A percentile compares a stretch with the other conserved stretches of the same genome.
These are phyloP conservation scores for Glomeris marginata DNA, from an alignment of 2,888 invertebrate species.

Conservation along the genomic window DNA sequence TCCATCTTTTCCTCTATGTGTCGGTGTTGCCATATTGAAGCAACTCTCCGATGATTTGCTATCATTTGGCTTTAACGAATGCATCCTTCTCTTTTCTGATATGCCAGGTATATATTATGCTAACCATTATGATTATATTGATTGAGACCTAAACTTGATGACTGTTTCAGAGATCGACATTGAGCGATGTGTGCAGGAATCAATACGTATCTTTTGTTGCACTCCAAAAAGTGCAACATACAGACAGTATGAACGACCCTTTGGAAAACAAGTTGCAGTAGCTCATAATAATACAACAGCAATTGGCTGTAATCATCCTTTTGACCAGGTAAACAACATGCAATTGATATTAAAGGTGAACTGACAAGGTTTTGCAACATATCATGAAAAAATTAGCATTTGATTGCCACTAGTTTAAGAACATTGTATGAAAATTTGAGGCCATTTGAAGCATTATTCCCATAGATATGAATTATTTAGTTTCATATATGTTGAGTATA, in stretches of 20 bases:
- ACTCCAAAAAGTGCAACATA: constrained; percentile 81
- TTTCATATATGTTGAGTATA: no score
- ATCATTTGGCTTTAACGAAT: constrained; percentile 91
- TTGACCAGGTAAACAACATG: constrained; percentile 3
- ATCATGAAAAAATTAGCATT: not conserved
- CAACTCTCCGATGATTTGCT: constrained; percentile 73
- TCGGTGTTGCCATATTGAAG: constrained; percentile 81
- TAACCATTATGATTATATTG: not conserved
- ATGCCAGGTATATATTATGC: constrained; percentile 46
- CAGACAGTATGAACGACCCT: constrained; percentile 51
- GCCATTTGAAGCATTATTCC: no score
- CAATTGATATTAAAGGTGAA: no score
- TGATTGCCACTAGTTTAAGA: no score
- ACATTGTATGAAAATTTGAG: no score
- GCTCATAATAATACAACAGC: not conserved
- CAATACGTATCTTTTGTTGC: constrained; percentile 63
- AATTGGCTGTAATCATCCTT: not conserved
- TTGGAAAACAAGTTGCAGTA: constrained; percentile 9
- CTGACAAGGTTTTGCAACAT: no score
- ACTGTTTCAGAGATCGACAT: constrained; percentile 64
- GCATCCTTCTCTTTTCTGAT: constrained; percentile 95
- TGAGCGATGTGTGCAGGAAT: constrained; percentile 76
- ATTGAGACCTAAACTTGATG: not conserved
- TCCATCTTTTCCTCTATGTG: constrained; percentile 80
- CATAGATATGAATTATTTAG: no score